Conservation (phyloP, 92 coral and sea anemone species). For the Montipora capitata region DNA sequence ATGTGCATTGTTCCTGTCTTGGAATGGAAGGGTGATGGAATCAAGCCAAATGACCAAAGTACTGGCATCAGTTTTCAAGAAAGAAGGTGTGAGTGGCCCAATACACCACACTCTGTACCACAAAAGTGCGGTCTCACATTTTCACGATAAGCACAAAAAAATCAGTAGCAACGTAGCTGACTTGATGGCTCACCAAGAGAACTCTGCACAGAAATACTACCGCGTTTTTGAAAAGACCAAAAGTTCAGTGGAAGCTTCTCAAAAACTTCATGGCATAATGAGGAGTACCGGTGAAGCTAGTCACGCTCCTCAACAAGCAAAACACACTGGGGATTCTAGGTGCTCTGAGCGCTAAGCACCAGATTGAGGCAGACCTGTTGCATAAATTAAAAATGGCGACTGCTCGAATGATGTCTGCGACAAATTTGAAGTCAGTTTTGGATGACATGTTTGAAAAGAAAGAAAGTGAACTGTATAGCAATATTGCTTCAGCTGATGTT, state of each 20-base stretch:
- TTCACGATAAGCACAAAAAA: slow-evolving; percentile 40
- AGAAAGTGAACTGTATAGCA: slow-evolving; percentile 62
- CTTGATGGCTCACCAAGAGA: slow-evolving; percentile 74
- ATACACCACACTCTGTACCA: slow-evolving; percentile 44
- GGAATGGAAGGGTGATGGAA: slow-evolving; percentile 55
- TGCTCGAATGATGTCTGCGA: slow-evolving; percentile 37
- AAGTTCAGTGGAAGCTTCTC: slow-evolving; percentile 58
- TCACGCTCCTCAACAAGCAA: not conserved
- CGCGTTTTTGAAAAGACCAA: slow-evolving; percentile 39
- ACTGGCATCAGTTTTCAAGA: slow-evolving; percentile 63
- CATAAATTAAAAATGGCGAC: slow-evolving; percentile 19
- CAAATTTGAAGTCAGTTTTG: slow-evolving; percentile 68
- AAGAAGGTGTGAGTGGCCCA: slow-evolving; percentile 20
- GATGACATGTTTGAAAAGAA: slow-evolving; percentile 64
- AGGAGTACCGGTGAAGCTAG: not conserved
- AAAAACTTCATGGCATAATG: slow-evolving; percentile 31
- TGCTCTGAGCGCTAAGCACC: slow-evolving; percentile 47
- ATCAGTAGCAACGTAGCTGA: slow-evolving; percentile 50
- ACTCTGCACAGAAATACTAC: slow-evolving; percentile 68
- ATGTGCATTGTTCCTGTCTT: slow-evolving; percentile 43
- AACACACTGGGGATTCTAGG: slow-evolving; percentile 57
- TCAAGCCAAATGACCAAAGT: slow-evolving; percentile 64
- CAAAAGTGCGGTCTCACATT: slow-evolving; percentile 42
- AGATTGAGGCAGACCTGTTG: slow-evolving; percentile 7
- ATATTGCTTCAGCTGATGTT: slow-evolving; percentile 56